Evolutionary conservation across 2,113 vertebrate species (phyloP).

Genomic region (Upupa epops): DNA sequence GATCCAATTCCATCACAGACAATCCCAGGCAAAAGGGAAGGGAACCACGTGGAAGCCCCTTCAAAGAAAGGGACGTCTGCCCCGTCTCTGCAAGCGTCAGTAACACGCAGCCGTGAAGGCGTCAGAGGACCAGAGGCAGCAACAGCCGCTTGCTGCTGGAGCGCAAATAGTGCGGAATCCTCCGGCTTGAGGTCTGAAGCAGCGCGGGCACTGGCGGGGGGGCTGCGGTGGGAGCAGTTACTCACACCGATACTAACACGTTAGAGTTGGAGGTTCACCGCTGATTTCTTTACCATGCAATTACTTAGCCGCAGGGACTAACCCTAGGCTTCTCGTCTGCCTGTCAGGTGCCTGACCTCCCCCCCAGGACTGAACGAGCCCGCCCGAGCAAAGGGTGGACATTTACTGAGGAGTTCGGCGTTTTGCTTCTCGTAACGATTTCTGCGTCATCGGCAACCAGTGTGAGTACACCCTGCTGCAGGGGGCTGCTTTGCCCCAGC

Average conservation of each 20-base stretch:
- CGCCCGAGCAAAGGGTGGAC: background rate
- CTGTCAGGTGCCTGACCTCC: background rate
- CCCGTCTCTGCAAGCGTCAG: background rate
- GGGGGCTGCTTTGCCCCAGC: background rate
- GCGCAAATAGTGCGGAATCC: too few species aligned
- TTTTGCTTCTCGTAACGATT: background rate
- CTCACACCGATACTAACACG: too few species aligned
- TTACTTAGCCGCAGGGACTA: background rate
- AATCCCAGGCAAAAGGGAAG: background rate
- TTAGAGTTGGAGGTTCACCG: background rate
- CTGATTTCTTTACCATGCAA: background rate
- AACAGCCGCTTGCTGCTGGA: background rate
- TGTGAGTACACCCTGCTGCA: background rate
- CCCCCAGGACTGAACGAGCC: background rate
- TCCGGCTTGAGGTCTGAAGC: too few species aligned
- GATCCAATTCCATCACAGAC: background rate
- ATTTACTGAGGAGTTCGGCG: background rate
- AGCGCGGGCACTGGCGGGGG: too few species aligned
- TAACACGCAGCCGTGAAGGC: background rate
- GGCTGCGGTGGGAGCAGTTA: too few species aligned
- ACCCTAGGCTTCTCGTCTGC: background rate
- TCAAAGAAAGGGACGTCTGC: background rate
- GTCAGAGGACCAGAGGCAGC: background rate
- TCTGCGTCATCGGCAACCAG: background rate
- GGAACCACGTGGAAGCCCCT: background rate